Conservation (phyloP, 1,140 invertebrate species). For the Camponotus pennsylvanicus region DNA sequence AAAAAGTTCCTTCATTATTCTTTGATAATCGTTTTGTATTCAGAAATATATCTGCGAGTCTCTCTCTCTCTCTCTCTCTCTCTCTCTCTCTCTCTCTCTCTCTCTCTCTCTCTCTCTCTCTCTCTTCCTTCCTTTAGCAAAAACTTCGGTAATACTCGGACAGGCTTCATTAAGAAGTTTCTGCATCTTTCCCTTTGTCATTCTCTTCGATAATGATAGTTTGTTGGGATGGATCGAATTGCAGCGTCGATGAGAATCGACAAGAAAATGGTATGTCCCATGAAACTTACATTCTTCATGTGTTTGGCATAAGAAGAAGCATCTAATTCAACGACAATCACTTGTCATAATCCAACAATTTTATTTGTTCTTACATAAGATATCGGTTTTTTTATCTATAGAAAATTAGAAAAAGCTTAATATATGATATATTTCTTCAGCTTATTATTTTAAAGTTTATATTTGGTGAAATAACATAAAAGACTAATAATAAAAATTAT, state of each 20-base stretch:
- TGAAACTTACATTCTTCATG: slow-evolving; percentile 20
- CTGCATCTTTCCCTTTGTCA: background rate
- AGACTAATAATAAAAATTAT: no score
- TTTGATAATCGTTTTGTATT: slow-evolving; percentile 28
- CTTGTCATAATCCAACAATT: slow-evolving; percentile 18
- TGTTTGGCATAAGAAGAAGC: slow-evolving; percentile 13
- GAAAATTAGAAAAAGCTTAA: background rate
- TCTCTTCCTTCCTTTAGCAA: background rate
- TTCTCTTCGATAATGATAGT: slow-evolving; percentile 24
- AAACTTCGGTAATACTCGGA: slow-evolving; percentile 28
- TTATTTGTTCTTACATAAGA: background rate
- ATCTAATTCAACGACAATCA: slow-evolving; percentile 10
- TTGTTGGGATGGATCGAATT: slow-evolving; percentile 14
- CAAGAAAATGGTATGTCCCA: background rate
- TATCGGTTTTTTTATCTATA: background rate
- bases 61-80: no score
- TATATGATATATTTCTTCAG: background rate
- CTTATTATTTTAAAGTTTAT: background rate
- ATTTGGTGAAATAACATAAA: background rate
- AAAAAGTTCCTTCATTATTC: slow-evolving; percentile 29
- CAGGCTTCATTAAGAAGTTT: slow-evolving; percentile 39
- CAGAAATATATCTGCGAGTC: background rate
- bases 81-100: no score
- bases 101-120: no score
- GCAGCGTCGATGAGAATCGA: slow-evolving; percentile 24